Conservation (phyloP, 2,797 vertebrate species). For the Sebastes kiyomatsui region DNA sequence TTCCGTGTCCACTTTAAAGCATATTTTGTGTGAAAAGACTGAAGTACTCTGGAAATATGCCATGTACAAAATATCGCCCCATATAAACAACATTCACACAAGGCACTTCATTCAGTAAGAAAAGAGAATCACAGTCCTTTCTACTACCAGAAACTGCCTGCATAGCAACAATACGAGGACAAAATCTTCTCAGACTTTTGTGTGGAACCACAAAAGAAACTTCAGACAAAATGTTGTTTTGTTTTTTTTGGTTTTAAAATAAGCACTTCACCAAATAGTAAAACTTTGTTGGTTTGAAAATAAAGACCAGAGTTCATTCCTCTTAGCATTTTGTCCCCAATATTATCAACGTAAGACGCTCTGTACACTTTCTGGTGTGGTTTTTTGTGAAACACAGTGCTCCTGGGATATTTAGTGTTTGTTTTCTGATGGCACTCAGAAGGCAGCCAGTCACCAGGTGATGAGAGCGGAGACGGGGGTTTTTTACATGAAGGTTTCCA, state of each 20-base stretch:
- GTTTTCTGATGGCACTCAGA: constrained; percentile 65
- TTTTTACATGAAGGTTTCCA: constrained; percentile 56
- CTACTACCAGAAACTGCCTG: constrained; percentile 88
- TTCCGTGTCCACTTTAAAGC: constrained; percentile 87
- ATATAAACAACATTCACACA: constrained; percentile 96
- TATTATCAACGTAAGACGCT: constrained; percentile 38
- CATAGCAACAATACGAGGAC: constrained; percentile 87
- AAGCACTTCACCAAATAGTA: constrained; percentile 81
- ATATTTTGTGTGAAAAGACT: constrained; percentile 88
- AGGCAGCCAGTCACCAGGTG: constrained; percentile 66
- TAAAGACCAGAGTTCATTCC: constrained; percentile 75
- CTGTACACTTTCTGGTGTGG: constrained; percentile 57
- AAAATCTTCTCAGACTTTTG: constrained; percentile 70
- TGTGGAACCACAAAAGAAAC: constrained; percentile 69
- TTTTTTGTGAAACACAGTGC: constrained; percentile 67
- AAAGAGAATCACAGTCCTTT: constrained; percentile 89
- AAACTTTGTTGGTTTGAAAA: constrained; percentile 75
- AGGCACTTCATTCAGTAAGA: constrained; percentile 98
- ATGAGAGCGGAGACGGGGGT: constrained; percentile 22
- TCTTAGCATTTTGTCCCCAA: constrained; percentile 68
- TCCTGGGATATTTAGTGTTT: constrained; percentile 67
- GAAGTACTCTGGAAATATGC: constrained; percentile 90
- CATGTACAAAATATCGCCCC: constrained; percentile 90
- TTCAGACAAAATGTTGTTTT: constrained; percentile 47
- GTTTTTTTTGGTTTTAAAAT: constrained; percentile 81